Evolutionary conservation across 2,888 invertebrate genomes (phyloP), one percentile per base, ranked within the genome.

Genomic region (Amblyjoppa fuscipennis): DNA sequence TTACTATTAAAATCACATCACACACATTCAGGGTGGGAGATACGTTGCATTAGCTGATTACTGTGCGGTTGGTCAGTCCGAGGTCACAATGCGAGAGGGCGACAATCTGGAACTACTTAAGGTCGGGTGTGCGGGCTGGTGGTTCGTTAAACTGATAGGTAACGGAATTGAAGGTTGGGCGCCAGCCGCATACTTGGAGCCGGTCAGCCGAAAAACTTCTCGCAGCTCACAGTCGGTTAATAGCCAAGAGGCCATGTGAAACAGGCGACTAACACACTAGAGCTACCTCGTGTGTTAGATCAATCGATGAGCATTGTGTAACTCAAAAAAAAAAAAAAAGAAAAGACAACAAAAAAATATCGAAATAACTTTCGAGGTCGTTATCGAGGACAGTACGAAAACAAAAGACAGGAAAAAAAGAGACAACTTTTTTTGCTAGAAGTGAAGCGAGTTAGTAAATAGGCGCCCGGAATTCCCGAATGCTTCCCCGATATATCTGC

Each of bases 91-190:
- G 95, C 96, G 96, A 84, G 98, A 98, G 95, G 98, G 98, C 31
- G 98, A 99, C 95, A 96, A 96, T 90, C 97, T 99, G 89, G 98
- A 98, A 94, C 96, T 99, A 89, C 96, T 98, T 89, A 98, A 98
- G 95, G 97, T 98, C 90, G 98, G 98, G 93, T 98, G 98, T 95
- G 98, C 98, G 89, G 98, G 99, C 89, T 99, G 99, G 99, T 99
- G 98, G 98, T 98, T 98, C 95, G 98, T 98, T 93, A 97, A 97
- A 92, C 96, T 97, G 82, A 95, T 97, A 93, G 97, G 97, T 89
- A 95, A 95, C 86, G 95, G 96, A 89, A 95, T 96, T 92, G 98
- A 98, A 94, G 98, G 98, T 89, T 99, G 99, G 99, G 98, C 98
- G 84, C 99, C 99, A 81, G 98, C 98, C 75, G 98, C 98, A 49